phyloP scores from a whole-genome alignment of 2,888 invertebrate genomes.

The Rhabditoides inermis region DNA sequence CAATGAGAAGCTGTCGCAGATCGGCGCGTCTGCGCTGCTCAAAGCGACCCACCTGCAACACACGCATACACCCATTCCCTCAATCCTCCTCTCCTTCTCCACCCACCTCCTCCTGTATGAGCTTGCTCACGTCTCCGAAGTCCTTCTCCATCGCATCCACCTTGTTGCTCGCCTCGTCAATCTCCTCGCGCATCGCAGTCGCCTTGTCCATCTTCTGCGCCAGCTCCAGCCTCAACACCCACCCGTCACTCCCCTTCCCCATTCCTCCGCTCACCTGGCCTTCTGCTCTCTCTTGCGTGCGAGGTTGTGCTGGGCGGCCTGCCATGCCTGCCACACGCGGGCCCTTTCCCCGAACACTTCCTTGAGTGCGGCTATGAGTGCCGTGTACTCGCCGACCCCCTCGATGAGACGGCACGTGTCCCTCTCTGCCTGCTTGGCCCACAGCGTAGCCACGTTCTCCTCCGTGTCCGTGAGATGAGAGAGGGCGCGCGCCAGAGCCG shows the following conservation, averaged over 20 bases:
- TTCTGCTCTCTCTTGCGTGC: constrained; percentile 88
- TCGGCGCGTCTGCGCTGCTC: constrained; percentile 87
- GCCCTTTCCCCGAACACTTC: constrained; percentile 63
- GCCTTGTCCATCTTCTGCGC: constrained; percentile 81
- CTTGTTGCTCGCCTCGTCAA: constrained; percentile 28
- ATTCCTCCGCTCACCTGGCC: constrained; percentile 61
- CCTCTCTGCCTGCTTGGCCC: constrained; percentile 67
- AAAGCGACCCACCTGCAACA: constrained; percentile 67
- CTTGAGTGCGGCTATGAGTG: constrained; percentile 2
- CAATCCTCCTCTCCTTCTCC: not conserved
- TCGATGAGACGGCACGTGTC: constrained; percentile 13
- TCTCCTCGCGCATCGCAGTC: constrained; percentile 74
- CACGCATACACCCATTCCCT: not conserved
- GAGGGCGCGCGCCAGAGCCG: constrained; percentile 77
- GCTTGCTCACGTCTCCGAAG: constrained; percentile 69
- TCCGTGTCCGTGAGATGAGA: constrained; percentile 74
- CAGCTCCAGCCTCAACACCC: constrained; percentile 63
- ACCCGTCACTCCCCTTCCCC: not conserved
- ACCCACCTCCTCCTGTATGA: constrained; percentile 66
- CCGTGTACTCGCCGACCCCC: constrained; percentile 21
- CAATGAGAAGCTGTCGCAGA: constrained; percentile 78
- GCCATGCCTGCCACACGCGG: constrained; percentile 90
- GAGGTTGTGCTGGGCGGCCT: constrained; percentile 86
- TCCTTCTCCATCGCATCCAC: constrained; percentile 70
- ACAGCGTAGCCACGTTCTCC: constrained; percentile 66